Conservation (phyloP, 2,797 vertebrate species). For the Pangasius mekongensis region DNA sequence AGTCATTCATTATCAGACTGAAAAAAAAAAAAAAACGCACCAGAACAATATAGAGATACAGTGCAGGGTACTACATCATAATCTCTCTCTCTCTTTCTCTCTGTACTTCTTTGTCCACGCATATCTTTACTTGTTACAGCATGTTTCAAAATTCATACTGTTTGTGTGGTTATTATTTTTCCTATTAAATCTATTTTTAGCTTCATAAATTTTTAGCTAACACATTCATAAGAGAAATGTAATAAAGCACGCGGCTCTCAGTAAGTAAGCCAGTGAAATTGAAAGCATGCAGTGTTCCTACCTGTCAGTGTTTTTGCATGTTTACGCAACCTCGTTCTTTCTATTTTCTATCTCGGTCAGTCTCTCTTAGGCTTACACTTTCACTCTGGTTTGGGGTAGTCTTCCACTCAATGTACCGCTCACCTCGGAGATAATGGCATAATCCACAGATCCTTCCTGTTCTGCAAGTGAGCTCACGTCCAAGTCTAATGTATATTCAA, state of each 20-base stretch:
- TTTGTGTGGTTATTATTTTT: neutral
- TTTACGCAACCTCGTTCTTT: neutral
- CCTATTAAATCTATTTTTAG: too few species aligned
- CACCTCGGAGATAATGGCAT: neutral
- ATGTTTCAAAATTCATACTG: neutral
- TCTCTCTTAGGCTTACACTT: neutral
- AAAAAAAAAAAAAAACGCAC: neutral
- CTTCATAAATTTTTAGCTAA: neutral
- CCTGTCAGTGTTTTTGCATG: neutral
- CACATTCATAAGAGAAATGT: too few species aligned
- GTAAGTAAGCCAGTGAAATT: neutral
- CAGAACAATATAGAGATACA: neutral
- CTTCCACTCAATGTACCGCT: neutral
- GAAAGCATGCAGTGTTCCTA: neutral
- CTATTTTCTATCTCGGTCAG: neutral
- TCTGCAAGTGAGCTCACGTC: neutral
- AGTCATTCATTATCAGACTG: neutral
- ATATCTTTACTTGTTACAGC: neutral
- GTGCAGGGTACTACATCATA: neutral
- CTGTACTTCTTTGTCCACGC: neutral
- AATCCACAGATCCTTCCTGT: neutral
- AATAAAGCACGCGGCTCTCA: neutral
- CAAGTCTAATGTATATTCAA: neutral
- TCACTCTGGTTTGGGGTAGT: neutral
- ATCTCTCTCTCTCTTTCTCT: neutral